These are phyloP conservation scores for Polypterus senegalus DNA, from an alignment of 2,113 vertebrate genomes.

Conservation along the genomic window DNA sequence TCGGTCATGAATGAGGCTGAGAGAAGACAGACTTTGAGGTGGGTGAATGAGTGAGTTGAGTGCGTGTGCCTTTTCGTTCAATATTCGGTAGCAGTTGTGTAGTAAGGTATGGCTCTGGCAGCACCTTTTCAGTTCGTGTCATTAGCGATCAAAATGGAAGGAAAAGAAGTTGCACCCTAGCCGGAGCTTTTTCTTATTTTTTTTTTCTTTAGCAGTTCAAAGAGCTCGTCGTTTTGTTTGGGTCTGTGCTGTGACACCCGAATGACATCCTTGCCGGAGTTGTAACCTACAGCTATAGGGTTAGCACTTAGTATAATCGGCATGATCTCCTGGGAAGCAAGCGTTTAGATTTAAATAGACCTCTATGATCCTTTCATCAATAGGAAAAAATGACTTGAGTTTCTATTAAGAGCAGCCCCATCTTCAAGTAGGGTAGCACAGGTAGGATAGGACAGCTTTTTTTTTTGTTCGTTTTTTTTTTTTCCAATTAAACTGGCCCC, in stretches of 20 bases:
- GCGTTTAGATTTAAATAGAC: constrained; percentile 29
- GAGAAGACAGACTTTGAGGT: constrained; percentile 56
- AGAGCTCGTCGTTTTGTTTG: constrained; percentile 14
- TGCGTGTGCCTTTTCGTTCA: too few species aligned
- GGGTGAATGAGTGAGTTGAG: constrained; percentile 4
- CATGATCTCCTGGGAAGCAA: constrained; percentile 30
- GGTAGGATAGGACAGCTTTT: constrained; percentile 34
- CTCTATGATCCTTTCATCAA: constrained; percentile 28
- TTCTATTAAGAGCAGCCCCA: constrained; percentile 32
- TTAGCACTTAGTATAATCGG: constrained; percentile 13
- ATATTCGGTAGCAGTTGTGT: constrained; percentile 22
- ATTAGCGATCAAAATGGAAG: constrained; percentile 18
- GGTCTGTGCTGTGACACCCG: constrained; percentile 14
- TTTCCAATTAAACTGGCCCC: too few species aligned
- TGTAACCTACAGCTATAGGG: too few species aligned
- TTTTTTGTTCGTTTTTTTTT: constrained; percentile 5
- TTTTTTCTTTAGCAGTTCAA: constrained; percentile 27
- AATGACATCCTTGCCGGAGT: constrained; percentile 20
- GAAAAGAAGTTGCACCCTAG: too few species aligned
- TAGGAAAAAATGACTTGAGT: constrained; percentile 45
- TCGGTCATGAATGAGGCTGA: constrained; percentile 64
- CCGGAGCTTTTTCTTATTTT: constrained; percentile 50
- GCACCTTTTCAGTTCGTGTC: constrained; percentile 32
- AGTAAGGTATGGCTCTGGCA: constrained; percentile 33
- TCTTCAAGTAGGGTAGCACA: constrained; percentile 34